Conservation (phyloP, 2,888 invertebrate genomes). For the Eumacrocentrus americanus region DNA sequence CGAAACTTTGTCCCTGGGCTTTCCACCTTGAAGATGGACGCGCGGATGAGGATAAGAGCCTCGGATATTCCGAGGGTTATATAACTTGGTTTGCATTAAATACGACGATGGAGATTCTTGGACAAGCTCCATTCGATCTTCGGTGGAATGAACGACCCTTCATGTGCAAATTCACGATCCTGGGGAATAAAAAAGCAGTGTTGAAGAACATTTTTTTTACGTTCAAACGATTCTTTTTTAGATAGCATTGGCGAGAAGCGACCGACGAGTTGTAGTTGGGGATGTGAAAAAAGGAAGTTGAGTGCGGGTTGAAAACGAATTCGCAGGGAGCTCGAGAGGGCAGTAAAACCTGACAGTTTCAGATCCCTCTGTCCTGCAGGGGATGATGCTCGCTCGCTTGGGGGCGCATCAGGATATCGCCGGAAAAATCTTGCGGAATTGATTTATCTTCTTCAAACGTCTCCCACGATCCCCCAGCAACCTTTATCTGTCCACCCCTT, state of each 20-base stretch:
- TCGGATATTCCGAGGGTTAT: neutral
- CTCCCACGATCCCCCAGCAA: constrained; percentile 11
- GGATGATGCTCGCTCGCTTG: neutral
- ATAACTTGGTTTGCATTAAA: constrained; percentile 23
- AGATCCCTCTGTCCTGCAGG: constrained; percentile 4
- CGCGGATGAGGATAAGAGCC: neutral
- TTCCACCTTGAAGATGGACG: neutral
- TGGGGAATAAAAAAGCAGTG: constrained; percentile 3
- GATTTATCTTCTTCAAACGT: constrained; percentile 43
- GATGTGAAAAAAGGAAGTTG: neutral
- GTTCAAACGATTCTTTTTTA: too few species aligned
- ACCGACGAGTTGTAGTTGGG: too few species aligned
- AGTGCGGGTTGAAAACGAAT: constrained; percentile 9
- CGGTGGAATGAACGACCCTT: constrained; percentile 1
- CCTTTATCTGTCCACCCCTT: constrained; percentile 10
- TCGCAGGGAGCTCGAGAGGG: constrained; percentile 14
- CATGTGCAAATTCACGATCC: neutral
- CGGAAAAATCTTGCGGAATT: constrained; percentile 41
- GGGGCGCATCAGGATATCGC: constrained; percentile 36
- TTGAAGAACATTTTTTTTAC: neutral
- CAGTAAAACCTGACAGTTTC: constrained; percentile 30
- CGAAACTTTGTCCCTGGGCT: constrained; percentile 7
- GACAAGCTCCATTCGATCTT: constrained; percentile 14
- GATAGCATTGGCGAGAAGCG: too few species aligned
- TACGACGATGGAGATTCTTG: constrained; percentile 16